Evolutionary conservation across 1,140 invertebrate species (phyloP).

Genomic region (Antheraea pernyi): DNA sequence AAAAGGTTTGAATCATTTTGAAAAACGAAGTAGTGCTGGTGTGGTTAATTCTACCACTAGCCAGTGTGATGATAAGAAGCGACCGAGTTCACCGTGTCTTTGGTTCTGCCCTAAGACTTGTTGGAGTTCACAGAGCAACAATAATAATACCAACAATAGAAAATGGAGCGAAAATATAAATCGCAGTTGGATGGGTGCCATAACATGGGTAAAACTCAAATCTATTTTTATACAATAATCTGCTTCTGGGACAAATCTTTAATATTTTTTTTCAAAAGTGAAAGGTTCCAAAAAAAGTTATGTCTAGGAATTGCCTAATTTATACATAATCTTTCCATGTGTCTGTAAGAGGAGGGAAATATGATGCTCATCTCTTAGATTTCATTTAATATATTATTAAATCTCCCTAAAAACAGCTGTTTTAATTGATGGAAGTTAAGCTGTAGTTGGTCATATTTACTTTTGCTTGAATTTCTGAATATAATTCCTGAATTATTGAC

Average conservation of each 20-base stretch:
- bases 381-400: neutral
- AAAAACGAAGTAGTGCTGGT: constrained; percentile 63
- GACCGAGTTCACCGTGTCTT: constrained; percentile 37
- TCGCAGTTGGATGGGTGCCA: constrained; percentile 73
- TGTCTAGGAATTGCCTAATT: neutral
- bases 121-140: constrained; percentile 44
- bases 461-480: no score
- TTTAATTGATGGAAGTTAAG: no score
- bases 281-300: neutral
- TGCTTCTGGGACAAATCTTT: neutral
- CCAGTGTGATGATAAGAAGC: constrained; percentile 52
- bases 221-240: constrained; percentile 6
- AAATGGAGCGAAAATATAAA: constrained; percentile 67
- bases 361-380: neutral
- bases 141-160: constrained; percentile 56
- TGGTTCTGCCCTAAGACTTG: constrained; percentile 55
- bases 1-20: constrained; percentile 66
- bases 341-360: neutral
- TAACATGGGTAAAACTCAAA: constrained; percentile 66
- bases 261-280: neutral
- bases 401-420: neutral
- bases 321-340: neutral
- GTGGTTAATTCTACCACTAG: constrained; percentile 47
- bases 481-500: no score
- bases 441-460: no score